Base-by-base conservation (phyloP, 1,140 invertebrate genomes). In the Streblospio benedicti region DNA sequence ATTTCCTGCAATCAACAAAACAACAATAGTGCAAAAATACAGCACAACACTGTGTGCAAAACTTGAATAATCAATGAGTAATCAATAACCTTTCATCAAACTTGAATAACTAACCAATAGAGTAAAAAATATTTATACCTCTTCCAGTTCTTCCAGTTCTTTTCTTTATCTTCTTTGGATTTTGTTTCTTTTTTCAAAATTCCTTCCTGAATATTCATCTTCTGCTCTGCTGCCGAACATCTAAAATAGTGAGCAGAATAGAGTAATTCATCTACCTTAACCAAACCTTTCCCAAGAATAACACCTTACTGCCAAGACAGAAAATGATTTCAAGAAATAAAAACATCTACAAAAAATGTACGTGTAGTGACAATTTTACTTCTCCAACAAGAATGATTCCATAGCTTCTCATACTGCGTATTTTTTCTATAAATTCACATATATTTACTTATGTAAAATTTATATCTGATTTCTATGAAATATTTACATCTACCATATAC, bases 101-200 rank as follows among this genome's bases (percentile, higher is more conserved):
- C 25, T 53, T 38, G n/a, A 16, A 30, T 44, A 20, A 53, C 4
- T 28, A 54, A 58, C 20, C 12, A 58, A 44, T 12, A 28, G 6
- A 51, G 5, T 54, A 0, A 49, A n/a, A 44, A 52, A 18, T 30
- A 14, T 23, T 32, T 16, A n/a, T n/a, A 73, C 73, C 54, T 76
- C 72, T 67, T 75, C 75, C 16, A 78, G 61, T 44, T 78, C 75
- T 65, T n/a, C n/a, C n/a, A n/a, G n/a, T n/a, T n/a, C n/a, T 72
- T 72, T 49, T 74, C 69, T 64, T 74, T 76, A 53, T 76, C 71
- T 68, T 75, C 74, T 50, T 74, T 69, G 23, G 69, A 61, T 65
- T 75, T 76, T 0, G 63, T 49, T 52, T 74, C 71, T 60, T 76
- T 76, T 59, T 75, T 76, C 20, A 76, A 51, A 20, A 65, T 18